Evolutionary conservation across 2,888 invertebrate genomes (phyloP), one percentile per base, ranked within the genome.

Genomic region (Metopia argyrocephala): DNA sequence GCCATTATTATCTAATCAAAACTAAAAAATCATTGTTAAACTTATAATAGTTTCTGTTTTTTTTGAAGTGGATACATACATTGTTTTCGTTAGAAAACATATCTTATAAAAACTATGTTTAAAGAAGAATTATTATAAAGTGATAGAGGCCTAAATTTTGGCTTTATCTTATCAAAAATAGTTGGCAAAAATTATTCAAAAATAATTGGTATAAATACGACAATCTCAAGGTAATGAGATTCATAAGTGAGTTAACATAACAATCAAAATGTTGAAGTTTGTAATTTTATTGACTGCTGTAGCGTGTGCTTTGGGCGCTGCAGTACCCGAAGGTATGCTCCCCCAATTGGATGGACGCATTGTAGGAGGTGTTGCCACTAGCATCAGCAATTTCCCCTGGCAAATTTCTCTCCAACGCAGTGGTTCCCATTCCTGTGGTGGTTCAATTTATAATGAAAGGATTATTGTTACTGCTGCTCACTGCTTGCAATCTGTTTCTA

Each of bases 391-490:
- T 3, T 84, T 83, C 74, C 89, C 90, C 0, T 88, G 86, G 84
- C 87, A 87, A 78, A 83, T 89, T 3, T 89, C 89, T 1, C 28
- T 90, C 9, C 86, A 85, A 27, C 84, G 84, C n/a, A 85, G 88
- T 18, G 92, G 91, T 1, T 84, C 87, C 0, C 93, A 93, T 82
- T 87, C 89, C 0, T 93, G 93, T 83, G 93, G 93, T 0, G 93
- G 92, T 0, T 87, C 92, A 6, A 88, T 94, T 12, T 91, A 91
- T 56, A 87, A 85, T 21, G 87, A 90, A 50, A 91, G 91, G 28
- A 84, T 86, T 15, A 90, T 92, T 2, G 79, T 93, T 0, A 93
- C 93, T 1, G 93, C 93, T n/a, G 93, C 93, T 5, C 93, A 93
- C 85, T 94, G 93, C 83, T 89, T 88, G 64, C 73, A 91, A 54